Conservation (phyloP, 2,113 vertebrate genomes). For the Microtus pennsylvanicus region DNA sequence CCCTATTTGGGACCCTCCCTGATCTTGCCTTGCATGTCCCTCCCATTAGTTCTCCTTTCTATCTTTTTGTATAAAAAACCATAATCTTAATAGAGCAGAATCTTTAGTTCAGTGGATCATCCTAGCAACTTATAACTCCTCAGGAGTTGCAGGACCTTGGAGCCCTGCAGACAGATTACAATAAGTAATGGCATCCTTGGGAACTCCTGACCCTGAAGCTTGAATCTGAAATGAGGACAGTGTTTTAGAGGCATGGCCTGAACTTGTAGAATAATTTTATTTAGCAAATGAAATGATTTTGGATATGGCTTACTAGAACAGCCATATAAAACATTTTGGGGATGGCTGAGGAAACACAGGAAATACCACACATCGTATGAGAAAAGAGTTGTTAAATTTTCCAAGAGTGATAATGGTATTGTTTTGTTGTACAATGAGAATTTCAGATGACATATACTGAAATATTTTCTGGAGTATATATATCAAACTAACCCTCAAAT, state of each 20-base stretch:
- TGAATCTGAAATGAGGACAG: background rate
- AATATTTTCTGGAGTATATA: background rate
- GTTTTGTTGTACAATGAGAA: background rate
- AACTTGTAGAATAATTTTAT: background rate
- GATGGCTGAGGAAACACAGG: background rate
- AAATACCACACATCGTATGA: background rate
- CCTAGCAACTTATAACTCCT: background rate
- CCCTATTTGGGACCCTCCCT: background rate
- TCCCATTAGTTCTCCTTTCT: background rate
- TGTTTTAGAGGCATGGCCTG: background rate
- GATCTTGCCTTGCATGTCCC: background rate
- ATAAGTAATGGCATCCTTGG: background rate
- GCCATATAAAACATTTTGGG: background rate
- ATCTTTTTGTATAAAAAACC: background rate
- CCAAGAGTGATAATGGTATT: background rate
- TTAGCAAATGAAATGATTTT: background rate
- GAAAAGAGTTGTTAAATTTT: background rate
- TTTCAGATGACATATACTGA: background rate
- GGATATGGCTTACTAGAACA: background rate
- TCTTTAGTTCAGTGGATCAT: background rate
- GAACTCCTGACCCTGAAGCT: background rate
- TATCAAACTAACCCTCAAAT: background rate
- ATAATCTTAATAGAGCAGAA: background rate
- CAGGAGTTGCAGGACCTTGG: background rate
- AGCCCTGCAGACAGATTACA: rapidly evolving